Evolutionary conservation across 2,888 invertebrate genomes (phyloP), one percentile per base, ranked within the genome.

Genomic region (Diaphora mendica): DNA sequence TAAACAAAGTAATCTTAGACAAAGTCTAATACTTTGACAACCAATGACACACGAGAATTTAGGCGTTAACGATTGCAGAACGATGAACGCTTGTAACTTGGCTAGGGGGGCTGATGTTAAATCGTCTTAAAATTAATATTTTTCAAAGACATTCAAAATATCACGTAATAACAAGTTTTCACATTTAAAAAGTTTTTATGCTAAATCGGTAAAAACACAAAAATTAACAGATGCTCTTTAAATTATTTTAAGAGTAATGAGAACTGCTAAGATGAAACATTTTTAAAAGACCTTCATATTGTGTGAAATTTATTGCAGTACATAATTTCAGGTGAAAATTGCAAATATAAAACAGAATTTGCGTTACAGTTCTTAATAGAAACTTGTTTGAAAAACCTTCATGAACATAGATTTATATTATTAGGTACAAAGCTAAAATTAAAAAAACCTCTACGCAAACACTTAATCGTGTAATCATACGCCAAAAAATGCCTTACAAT

Each of bases 241-340:
- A n/a, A n/a, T n/a, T n/a, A 55, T 13, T 13, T 2, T n/a, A 55
- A 55, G 9, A 23, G 7, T 51, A 55, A 13, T 59, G 13, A 26
- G 1, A 15, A 26, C 26, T 26, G 59, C 15, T 26, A n/a, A 59
- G 59, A 26, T 26, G 0, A 59, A 59, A 59, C 7, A 35, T 33
- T 51, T 68, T 64, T 30, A 48, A 17, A 20, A 44, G 70, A 70
- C 68, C 68, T 74, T 73, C 68, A 42, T 30, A 42, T 23, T 26
- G n/a, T 39, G 9, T 20, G 2, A 5, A 55, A 71, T 66, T 66
- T 71, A 71, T 71, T 55, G 68, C 51, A 68, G 35, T 71, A 30
- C 59, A 59, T 26, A 59, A 65, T 39, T 55, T 51, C 55, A 66
- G 71, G 55, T 66, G 66, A 66, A 71, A 39, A 44, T n/a, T 33